These are phyloP conservation scores for Stenolophus ochropezus DNA, from an alignment of 2,888 invertebrate species.

Conservation along the genomic window DNA sequence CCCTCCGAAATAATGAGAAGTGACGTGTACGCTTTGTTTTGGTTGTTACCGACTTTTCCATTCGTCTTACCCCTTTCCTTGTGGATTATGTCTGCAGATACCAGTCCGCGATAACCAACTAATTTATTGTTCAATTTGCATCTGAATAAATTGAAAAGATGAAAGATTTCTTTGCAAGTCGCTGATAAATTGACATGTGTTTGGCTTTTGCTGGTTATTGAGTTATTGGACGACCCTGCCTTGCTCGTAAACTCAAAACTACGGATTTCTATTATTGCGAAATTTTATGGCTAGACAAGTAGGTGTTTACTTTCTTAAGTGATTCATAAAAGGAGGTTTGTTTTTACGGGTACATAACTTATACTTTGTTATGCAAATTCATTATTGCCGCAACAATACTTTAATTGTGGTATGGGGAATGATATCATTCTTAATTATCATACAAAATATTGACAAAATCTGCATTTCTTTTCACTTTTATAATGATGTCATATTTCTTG, in stretches of 20 bases:
- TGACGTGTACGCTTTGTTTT: conserved; percentile 59
- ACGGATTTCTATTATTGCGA: conserved; percentile 40
- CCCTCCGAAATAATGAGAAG: conserved; percentile 54
- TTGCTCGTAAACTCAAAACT: conserved; percentile 17
- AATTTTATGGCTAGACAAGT: conserved; percentile 29
- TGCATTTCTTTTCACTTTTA: conserved; percentile 18
- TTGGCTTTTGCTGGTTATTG: background rate
- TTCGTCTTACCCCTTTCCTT: background rate
- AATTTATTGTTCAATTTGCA: conserved; percentile 57
- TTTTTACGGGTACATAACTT: background rate
- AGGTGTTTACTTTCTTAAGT: conserved; percentile 18
- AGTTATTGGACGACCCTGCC: conserved; percentile 7
- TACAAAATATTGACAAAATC: conserved; percentile 14
- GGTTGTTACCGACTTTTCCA: conserved; percentile 23
- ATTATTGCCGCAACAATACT: conserved; percentile 29
- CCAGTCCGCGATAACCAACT: conserved; percentile 37
- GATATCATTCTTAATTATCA: background rate
- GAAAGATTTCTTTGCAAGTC: conserved; percentile 41
- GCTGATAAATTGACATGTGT: conserved; percentile 2
- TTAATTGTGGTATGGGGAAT: conserved; percentile 1
- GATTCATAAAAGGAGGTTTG: conserved; percentile 17
- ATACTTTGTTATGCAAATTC: conserved; percentile 30
- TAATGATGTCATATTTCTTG: conserved; percentile 5
- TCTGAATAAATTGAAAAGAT: conserved; percentile 54
- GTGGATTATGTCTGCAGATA: conserved; percentile 42